A percentile compares a stretch with the other conserved stretches of the same genome.
phyloP scores from a whole-genome alignment of 2,888 invertebrate species.

The Drosophila bunnanda region DNA sequence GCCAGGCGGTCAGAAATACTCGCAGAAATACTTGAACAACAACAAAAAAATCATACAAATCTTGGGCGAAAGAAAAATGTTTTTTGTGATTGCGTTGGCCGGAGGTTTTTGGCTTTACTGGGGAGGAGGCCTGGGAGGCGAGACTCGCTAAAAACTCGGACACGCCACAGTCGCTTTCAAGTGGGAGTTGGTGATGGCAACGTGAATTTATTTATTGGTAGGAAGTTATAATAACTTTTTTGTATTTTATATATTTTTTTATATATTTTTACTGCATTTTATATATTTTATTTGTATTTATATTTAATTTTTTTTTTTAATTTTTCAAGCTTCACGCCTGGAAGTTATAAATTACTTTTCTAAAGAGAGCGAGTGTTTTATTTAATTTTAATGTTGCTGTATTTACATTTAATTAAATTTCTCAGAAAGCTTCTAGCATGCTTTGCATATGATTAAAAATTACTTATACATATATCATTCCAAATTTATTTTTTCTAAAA shows the following conservation, averaged over 20 bases:
- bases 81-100: constrained; percentile 68
- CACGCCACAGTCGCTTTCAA: constrained; percentile 77
- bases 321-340: neutral
- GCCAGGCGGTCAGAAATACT: constrained; percentile 21
- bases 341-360: too few relatives aligned
- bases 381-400: neutral
- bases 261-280: neutral
- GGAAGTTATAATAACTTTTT: neutral
- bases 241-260: too few relatives aligned
- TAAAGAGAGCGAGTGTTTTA: neutral
- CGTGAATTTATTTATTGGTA: constrained; percentile 15
- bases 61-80: constrained; percentile 59
- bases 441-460: too few relatives aligned
- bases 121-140: constrained; percentile 60
- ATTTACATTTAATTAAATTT: neutral
- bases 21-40: constrained; percentile 11
- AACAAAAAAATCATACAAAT: constrained; percentile 23
- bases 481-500: too few relatives aligned
- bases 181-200: constrained; percentile 46
- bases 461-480: too few relatives aligned
- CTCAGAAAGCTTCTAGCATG: too few relatives aligned
- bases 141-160: constrained; percentile 73
- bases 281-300: neutral
- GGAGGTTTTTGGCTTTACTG: constrained; percentile 15
- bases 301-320: neutral